A percentile compares a stretch with the other conserved stretches of the same genome.
Conservation (phyloP, 1,140 invertebrate genomes). For the Trichoplusia ni region DNA sequence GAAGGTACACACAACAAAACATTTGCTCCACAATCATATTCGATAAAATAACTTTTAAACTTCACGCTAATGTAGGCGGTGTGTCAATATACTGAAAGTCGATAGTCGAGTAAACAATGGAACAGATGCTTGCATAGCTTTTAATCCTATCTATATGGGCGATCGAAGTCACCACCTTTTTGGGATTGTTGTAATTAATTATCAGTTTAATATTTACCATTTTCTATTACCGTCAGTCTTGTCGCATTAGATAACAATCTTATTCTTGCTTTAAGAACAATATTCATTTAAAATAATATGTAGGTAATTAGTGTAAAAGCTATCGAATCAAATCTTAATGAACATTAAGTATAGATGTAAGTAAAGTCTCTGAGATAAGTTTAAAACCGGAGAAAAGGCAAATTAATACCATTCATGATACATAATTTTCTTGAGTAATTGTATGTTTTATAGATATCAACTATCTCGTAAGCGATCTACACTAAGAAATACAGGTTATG, state of each 20-base stretch:
- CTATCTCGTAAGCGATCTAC: not conserved
- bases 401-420: not conserved
- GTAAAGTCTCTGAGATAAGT: too few species aligned
- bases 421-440: not conserved
- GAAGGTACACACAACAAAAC: not conserved
- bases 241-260: slow-evolving; percentile 4
- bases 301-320: too few species aligned
- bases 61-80: not conserved
- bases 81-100: not conserved
- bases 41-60: not conserved
- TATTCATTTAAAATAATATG: too few species aligned
- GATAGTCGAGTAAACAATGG: not conserved
- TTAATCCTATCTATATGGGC: slow-evolving; percentile 15
- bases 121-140: slow-evolving; percentile 27
- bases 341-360: not conserved
- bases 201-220: slow-evolving; percentile 24
- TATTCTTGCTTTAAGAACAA: slow-evolving; percentile 8
- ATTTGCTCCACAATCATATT: slow-evolving; percentile 9
- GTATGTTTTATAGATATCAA: not conserved
- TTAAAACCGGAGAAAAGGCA: not conserved
- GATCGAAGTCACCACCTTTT: slow-evolving; percentile 32
- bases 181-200: slow-evolving; percentile 25
- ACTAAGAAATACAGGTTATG: not conserved
- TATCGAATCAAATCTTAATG: too few species aligned
- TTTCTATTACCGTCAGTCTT: slow-evolving; percentile 23